Base-by-base conservation (phyloP, 2,888 invertebrate genomes). In the Salticus scenicus region DNA sequence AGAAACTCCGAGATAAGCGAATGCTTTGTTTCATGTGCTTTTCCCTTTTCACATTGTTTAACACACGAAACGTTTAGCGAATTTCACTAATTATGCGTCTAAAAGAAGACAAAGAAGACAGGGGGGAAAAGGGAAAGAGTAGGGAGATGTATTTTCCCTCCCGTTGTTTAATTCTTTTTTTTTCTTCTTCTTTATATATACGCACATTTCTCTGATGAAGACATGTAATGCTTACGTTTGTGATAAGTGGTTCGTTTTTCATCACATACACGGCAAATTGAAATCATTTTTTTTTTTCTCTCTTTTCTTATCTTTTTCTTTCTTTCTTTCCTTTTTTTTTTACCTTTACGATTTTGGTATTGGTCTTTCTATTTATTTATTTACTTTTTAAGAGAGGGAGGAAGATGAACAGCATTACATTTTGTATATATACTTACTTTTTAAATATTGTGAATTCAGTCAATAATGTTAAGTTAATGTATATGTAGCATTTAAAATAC, bases 231-330 rank as follows among this genome's bases (percentile, higher is more conserved):
- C 83, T 84, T 83, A 73, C 83, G 73, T 17, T 30, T 72, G 51
- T 83, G 83, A 84, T 84, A 84, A 84, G 77, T 84, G 77, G 83
- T 77, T 77, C 77, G 83, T 84, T 84, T 84, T 84, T 84, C 83
- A 84, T 77, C 83, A 73, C 78, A 77, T 84, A 31, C 17, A 71
- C 82, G 64, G 76, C 83, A 84, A 84, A 84, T 84, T 84, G 83
- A 84, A 84, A 84, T 77, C 77, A 77, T 77, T 77, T 77, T 84
- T 77, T 77, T 77, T 78, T 84, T 77, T 67, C 30, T n/a, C 42
- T 27, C 69, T 31, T 71, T 37, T 37, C 33, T 72, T 30, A 30
- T 20, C 41, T 57, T 27, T 51, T 57, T 67, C 57, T 20, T 20
- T 20, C 57, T 20, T 20, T 14, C 37, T n/a, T n/a, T n/a, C n/a